Base-by-base conservation (phyloP, 92 coral and sea anemone species). In the Pocillopora grandis region DNA sequence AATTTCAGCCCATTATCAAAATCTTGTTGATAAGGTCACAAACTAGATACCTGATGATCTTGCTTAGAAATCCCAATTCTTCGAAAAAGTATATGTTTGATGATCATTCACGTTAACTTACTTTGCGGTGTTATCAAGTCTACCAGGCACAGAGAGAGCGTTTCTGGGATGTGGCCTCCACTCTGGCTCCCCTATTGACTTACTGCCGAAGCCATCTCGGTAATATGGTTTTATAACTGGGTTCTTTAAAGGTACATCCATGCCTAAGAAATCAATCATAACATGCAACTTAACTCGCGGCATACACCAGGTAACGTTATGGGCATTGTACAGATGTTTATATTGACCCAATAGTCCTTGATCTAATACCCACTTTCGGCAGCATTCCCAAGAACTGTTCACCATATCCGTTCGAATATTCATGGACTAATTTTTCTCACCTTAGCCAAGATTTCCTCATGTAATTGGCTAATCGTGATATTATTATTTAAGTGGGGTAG, bases 91-190 rank as follows among this genome's bases (percentile, higher is more conserved):
- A 3, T 42, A 7, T 42, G 52, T 3, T 42, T 42, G 52, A 3
- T 42, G 52, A 42, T 3, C 8, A 35, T 31, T 35, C 6, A 16
- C 20, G 9, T 19, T 6, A 89, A 90, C 68, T 80, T 42, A 76
- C 85, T 61, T 90, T 52, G 60, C 76, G 10, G 69, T 76, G 74
- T 81, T 86, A 58, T 69, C 90, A 81, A 78, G 93, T 87, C 89
- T 81, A 35, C 83, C 77, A 15, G 89, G 89, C 49, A 81, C 72
- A 2, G 92, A 90, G 58, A 91, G 80, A 18, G 90, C 98, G 84
- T 96, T 96, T 75, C 95, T 71, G 1, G 91, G 92, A 73, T 94
- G 98, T 19, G 98, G 98, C 63, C 90, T 90, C 98, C 98, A 96
- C 68, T 87, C 70, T 49, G 98, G 98, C 75, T 96, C 98, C 36